phyloP scores from a whole-genome alignment of 2,888 invertebrate species.

The Desoria tigrina region DNA sequence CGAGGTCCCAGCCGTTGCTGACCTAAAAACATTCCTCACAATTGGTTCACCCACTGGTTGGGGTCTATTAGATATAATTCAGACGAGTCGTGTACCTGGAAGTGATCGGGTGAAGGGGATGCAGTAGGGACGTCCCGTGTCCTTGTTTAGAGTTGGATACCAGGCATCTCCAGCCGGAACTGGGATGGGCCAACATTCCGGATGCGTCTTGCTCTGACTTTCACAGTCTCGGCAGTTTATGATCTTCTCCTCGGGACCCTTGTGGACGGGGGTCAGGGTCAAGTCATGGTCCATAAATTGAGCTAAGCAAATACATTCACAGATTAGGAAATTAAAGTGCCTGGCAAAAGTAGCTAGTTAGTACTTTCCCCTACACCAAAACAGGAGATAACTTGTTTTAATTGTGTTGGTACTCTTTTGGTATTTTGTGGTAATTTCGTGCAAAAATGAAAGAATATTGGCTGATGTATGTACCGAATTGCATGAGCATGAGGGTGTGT shows the following conservation, averaged over 20 bases:
- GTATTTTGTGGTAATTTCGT: too few relatives aligned
- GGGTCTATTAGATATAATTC: too few relatives aligned
- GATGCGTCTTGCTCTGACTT: slow-evolving; percentile 81
- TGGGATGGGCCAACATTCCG: slow-evolving; percentile 90
- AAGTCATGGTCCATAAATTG: slow-evolving; percentile 86
- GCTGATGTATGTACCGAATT: too few relatives aligned
- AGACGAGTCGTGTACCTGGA: too few relatives aligned
- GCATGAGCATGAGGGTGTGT: slow-evolving; percentile 91
- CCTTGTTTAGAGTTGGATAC: slow-evolving; percentile 81
- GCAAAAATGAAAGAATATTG: too few relatives aligned
- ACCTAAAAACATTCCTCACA: too few relatives aligned
- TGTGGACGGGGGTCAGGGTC: slow-evolving; percentile 73
- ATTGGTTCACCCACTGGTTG: too few relatives aligned
- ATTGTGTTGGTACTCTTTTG: too few relatives aligned
- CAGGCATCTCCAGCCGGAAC: slow-evolving; percentile 85
- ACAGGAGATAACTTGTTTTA: too few relatives aligned
- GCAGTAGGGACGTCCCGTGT: slow-evolving; percentile 80
- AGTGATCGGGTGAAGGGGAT: slow-evolving; percentile 93
- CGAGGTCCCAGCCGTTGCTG: slow-evolving; percentile 84
- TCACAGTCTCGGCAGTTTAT: slow-evolving; percentile 88
- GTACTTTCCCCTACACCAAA: too few relatives aligned
- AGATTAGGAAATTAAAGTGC: too few relatives aligned
- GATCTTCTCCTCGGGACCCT: slow-evolving; percentile 59
- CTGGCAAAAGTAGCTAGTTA: too few relatives aligned
- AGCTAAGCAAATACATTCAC: slow-evolving; percentile 17